phyloP scores from a whole-genome alignment of 2,888 invertebrate species.

The Panopea generosa region DNA sequence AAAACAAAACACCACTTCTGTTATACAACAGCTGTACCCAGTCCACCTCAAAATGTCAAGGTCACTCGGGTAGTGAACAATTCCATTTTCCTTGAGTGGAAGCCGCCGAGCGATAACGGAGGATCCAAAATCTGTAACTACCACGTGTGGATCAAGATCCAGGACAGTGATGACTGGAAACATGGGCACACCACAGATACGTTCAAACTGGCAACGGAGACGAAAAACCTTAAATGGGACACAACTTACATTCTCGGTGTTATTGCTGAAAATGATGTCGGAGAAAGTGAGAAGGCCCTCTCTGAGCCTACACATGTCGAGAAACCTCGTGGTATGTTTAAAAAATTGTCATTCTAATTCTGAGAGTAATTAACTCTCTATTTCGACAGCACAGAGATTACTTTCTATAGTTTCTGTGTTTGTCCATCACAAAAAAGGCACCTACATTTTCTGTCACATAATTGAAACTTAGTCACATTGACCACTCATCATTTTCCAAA shows the following conservation, averaged over 20 bases:
- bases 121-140: conserved; percentile 78
- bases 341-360: too few relatives aligned
- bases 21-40: conserved; percentile 75
- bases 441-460: too few relatives aligned
- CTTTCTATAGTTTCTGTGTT: too few relatives aligned
- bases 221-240: conserved; percentile 76
- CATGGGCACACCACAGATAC: conserved; percentile 70
- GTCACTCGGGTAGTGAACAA: conserved; percentile 73
- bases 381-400: too few relatives aligned
- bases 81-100: conserved; percentile 81
- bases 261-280: conserved; percentile 83
- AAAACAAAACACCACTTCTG: too few relatives aligned
- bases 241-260: conserved; percentile 83
- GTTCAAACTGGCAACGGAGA: conserved; percentile 67
- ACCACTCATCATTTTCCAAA: too few relatives aligned
- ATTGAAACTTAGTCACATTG: too few relatives aligned
- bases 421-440: too few relatives aligned
- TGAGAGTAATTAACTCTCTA: not conserved
- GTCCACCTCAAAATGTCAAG: conserved; percentile 73
- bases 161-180: conserved; percentile 74
- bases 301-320: conserved; percentile 72
- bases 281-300: conserved; percentile 73
- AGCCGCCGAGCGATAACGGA: conserved; percentile 82
- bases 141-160: conserved; percentile 75
- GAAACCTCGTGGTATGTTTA: conserved; percentile 80